Base-by-base conservation (phyloP, 2,797 vertebrate species). In the Malurus leucopterus region DNA sequence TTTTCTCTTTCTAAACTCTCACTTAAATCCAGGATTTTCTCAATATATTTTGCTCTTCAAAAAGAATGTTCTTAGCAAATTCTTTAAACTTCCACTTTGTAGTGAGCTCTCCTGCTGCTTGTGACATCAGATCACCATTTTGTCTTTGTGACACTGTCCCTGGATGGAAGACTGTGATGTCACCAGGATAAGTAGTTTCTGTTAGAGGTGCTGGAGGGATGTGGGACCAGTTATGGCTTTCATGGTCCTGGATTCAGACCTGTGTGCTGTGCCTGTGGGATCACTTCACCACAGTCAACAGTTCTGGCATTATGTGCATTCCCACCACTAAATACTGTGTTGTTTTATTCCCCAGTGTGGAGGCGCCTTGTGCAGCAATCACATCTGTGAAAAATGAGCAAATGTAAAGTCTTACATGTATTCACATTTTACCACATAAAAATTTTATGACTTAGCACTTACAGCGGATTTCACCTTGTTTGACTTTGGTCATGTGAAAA, bases 401-500 rank as follows among this genome's bases (percentile, higher is more conserved):
- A 76, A 92, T 62, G 72, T 21, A 84, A 80, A 54, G 40, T 87
- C 70, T 91, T 89, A 70, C 58, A 54, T 38, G 32, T 54, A 58
- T 74, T 92, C 81, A 84, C 30, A 64, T 90, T 91, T 93, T 91
- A 38, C 11, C 15, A 49, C n/a, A 32, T 74, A 29, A 83, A 80
- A 89, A 62, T 74, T 89, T 92, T 77, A 89, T 83, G 72, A 80
- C 40, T 80, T 77, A 54, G 44, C 21, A 68, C 62, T 94, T 87
- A 41, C 14, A 44, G 18, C 27, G 36, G 23, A 62, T 90, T 91
- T 94, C n/a, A 88, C 62, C 64, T 82, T 87, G 79, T 92, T 64
- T 92, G 84, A 90, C 87, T 89, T 80, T 62, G 36, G 13, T 41
- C 55, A 24, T 2, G 20, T 77, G 41, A 81, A 86, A 91, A 86